phyloP scores from a whole-genome alignment of 2,888 invertebrate genomes.

The Asteroscopus sphinx region DNA sequence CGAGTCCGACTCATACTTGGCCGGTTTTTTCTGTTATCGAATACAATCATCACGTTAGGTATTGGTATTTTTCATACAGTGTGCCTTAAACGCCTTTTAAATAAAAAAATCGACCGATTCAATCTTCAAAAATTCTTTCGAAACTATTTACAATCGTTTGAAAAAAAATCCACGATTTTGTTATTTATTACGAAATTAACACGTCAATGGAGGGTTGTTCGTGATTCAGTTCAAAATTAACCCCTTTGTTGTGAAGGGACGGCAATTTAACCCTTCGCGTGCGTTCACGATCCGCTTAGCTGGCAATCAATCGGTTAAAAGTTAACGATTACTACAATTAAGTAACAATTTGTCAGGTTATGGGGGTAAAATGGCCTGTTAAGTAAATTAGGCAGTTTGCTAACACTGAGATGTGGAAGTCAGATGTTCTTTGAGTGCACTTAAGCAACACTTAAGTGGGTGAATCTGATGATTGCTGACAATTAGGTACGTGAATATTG shows the following conservation, averaged over 20 bases:
- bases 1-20: too few relatives aligned
- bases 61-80: background rate
- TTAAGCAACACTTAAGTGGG: too few relatives aligned
- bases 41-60: too few relatives aligned
- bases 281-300: conserved; percentile 61
- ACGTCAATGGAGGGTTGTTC: conserved; percentile 76
- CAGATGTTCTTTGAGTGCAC: conserved; percentile 8
- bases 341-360: conserved; percentile 64
- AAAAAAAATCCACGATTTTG: conserved; percentile 50
- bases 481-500: too few relatives aligned
- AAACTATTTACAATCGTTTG: background rate
- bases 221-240: conserved; percentile 74
- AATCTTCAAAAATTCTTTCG: background rate
- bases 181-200: conserved; percentile 83
- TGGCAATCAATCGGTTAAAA: conserved; percentile 79
- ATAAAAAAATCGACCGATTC: background rate
- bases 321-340: conserved; percentile 69
- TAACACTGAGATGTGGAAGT: background rate
- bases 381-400: conserved; percentile 31
- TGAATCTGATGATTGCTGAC: background rate
- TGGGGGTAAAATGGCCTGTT: conserved; percentile 40
- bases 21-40: too few relatives aligned
- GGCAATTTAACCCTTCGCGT: conserved; percentile 66
- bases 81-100: background rate
- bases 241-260: conserved; percentile 74